Percentiles rank a stretch among this genome's conserved stretches.
These are phyloP conservation scores for Lonchura striata DNA, from an alignment of 2,113 vertebrate genomes.

Conservation along the genomic window DNA sequence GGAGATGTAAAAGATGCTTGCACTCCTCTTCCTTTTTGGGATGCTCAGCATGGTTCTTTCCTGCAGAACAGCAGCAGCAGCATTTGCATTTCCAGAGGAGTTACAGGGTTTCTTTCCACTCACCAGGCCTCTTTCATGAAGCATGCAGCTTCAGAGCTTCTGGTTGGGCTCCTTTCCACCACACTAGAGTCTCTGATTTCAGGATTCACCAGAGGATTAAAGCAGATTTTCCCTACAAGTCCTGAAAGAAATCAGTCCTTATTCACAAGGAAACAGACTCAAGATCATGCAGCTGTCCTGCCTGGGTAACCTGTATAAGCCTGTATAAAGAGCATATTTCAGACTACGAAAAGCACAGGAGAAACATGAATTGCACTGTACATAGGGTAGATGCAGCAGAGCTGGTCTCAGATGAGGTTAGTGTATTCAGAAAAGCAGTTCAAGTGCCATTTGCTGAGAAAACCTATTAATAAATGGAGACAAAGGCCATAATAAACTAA, in stretches of 20 bases:
- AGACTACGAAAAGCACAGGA: background rate
- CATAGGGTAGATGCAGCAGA: background rate
- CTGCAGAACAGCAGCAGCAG: background rate
- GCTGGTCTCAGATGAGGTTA: background rate
- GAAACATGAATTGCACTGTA: background rate
- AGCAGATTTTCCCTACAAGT: background rate
- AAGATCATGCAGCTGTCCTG: background rate
- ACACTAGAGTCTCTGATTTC: background rate
- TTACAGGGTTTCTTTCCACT: background rate
- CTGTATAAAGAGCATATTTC: background rate
- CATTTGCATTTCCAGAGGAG: background rate
- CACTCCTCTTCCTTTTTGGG: background rate
- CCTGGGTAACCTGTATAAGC: background rate
- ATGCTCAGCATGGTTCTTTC: background rate
- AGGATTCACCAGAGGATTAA: background rate
- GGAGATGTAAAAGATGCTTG: background rate
- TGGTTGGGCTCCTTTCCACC: background rate
- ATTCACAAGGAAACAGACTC: background rate
- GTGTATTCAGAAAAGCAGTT: background rate
- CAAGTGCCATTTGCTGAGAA: background rate
- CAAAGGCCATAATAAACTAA: background rate
- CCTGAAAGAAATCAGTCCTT: background rate
- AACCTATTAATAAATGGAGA: background rate
- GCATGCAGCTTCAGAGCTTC: background rate
- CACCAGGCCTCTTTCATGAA: rapidly evolving